These are phyloP conservation scores for Campoletis raptor DNA, from an alignment of 2,888 invertebrate genomes.

Conservation along the genomic window DNA sequence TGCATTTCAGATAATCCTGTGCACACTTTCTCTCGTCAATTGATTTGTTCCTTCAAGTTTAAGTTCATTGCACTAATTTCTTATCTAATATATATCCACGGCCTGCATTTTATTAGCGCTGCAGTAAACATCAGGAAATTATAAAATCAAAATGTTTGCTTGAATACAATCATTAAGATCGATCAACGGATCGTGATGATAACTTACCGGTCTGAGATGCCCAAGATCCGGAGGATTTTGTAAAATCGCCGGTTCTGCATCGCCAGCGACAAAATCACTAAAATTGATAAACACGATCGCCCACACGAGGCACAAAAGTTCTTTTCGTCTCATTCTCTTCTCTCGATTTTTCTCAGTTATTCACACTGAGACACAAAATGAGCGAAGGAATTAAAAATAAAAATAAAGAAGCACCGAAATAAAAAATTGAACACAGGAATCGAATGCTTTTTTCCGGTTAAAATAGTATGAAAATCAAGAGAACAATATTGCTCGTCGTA, in stretches of 20 bases:
- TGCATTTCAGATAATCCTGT: background rate
- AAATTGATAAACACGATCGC: slow-evolving; percentile 72
- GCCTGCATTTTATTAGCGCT: background rate
- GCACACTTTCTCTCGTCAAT: slow-evolving; percentile 27
- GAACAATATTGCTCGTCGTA: slow-evolving; percentile 21
- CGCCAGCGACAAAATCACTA: slow-evolving; percentile 72
- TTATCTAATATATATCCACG: background rate
- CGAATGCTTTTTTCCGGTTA: slow-evolving; percentile 2
- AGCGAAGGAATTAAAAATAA: slow-evolving; percentile 23
- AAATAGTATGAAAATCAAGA: slow-evolving; percentile 25
- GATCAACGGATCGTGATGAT: background rate
- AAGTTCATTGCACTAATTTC: slow-evolving; percentile 19
- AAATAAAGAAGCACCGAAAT: slow-evolving; percentile 28
- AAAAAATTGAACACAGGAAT: slow-evolving; percentile 26
- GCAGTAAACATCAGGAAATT: background rate
- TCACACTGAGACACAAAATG: slow-evolving; percentile 51
- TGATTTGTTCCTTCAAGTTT: slow-evolving; percentile 6
- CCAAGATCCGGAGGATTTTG: slow-evolving; percentile 70
- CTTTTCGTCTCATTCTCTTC: slow-evolving; percentile 58
- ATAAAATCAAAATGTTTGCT: background rate
- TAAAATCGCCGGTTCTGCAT: slow-evolving; percentile 78
- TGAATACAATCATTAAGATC: background rate
- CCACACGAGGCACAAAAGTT: slow-evolving; percentile 75
- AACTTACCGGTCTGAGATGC: slow-evolving; percentile 77
- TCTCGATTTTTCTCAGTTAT: slow-evolving; percentile 70